phyloP scores from a whole-genome alignment of 1,140 invertebrate genomes.

The Chionoecetes opilio region DNA sequence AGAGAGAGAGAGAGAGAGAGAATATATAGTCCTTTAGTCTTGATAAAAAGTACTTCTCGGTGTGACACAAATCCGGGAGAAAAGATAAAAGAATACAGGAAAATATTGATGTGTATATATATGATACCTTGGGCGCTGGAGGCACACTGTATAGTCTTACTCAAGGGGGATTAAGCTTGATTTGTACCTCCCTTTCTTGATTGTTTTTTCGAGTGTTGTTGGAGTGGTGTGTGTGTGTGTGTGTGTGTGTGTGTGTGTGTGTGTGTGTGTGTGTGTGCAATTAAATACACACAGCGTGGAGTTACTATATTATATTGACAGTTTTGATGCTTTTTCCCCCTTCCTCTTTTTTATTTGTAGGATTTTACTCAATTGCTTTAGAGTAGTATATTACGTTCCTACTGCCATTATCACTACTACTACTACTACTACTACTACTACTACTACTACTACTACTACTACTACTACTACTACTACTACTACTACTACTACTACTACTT shows the following conservation, averaged over 20 bases:
- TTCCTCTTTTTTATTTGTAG: too few species aligned
- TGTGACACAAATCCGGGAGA: too few species aligned
- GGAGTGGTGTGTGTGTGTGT: conserved; percentile 23
- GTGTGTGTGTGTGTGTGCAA: not conserved
- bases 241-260: conserved; percentile 62
- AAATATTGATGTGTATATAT: too few species aligned
- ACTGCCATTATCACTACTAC: too few species aligned
- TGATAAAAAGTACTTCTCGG: too few species aligned
- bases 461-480: not conserved
- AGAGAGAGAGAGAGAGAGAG: not conserved
- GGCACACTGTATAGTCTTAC: too few species aligned
- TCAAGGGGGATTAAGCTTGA: not conserved
- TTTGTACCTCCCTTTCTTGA: not conserved
- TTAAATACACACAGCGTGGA: too few species aligned
- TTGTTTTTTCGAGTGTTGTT: not conserved
- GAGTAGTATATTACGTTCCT: too few species aligned
- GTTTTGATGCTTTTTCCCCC: not conserved
- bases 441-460: not conserved
- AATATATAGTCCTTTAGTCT: too few species aligned
- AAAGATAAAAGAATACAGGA: too few species aligned
- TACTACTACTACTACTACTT: not conserved
- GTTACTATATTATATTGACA: too few species aligned
- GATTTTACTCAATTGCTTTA: not conserved
- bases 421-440: not conserved
- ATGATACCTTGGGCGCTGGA: not conserved